phyloP scores from a whole-genome alignment of 2,888 invertebrate genomes.

The Drosophila infuscata region DNA sequence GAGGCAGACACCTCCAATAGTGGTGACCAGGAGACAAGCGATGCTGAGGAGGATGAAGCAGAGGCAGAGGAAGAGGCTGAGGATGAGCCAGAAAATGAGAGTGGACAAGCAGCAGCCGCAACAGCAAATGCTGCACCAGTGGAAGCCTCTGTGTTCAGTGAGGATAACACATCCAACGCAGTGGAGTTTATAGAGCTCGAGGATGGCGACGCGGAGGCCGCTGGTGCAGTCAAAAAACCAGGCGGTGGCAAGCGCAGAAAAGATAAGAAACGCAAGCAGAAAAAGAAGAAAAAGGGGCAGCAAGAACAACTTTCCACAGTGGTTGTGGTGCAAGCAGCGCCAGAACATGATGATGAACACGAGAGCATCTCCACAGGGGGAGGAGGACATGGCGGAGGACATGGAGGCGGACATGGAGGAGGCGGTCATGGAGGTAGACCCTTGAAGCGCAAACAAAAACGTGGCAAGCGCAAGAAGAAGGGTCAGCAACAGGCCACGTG shows the following conservation, averaged over 20 bases:
- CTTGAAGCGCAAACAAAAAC: constrained; percentile 77
- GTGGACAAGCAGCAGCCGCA: constrained; percentile 22
- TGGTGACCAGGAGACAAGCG: constrained; percentile 82
- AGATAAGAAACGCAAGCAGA: constrained; percentile 65
- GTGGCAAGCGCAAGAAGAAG: constrained; percentile 80
- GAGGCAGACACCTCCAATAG: constrained; percentile 26
- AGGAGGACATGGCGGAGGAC: constrained; percentile 48
- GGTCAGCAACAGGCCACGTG: constrained; percentile 52
- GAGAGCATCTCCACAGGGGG: constrained; percentile 29
- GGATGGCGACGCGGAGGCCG: constrained; percentile 56
- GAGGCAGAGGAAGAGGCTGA: constrained; percentile 78
- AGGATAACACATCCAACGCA: constrained; percentile 58
- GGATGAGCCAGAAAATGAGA: constrained; percentile 56
- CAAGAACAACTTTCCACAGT: constrained; percentile 77
- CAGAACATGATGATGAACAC: constrained; percentile 69
- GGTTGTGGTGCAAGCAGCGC: constrained; percentile 77
- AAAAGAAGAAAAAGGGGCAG: constrained; percentile 66
- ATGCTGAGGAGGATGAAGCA: constrained; percentile 82
- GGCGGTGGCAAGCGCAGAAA: constrained; percentile 72
- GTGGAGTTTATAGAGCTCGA: constrained; percentile 82
- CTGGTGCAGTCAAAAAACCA: constrained; percentile 65
- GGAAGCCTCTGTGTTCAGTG: constrained; percentile 55
- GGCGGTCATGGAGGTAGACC: constrained; percentile 60
- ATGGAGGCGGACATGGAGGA: constrained; percentile 46
- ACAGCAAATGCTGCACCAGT: constrained; percentile 31